Evolutionary conservation across 1,140 invertebrate genomes (phyloP), one percentile per base, ranked within the genome.

Genomic region (Hyles euphorbiae): DNA sequence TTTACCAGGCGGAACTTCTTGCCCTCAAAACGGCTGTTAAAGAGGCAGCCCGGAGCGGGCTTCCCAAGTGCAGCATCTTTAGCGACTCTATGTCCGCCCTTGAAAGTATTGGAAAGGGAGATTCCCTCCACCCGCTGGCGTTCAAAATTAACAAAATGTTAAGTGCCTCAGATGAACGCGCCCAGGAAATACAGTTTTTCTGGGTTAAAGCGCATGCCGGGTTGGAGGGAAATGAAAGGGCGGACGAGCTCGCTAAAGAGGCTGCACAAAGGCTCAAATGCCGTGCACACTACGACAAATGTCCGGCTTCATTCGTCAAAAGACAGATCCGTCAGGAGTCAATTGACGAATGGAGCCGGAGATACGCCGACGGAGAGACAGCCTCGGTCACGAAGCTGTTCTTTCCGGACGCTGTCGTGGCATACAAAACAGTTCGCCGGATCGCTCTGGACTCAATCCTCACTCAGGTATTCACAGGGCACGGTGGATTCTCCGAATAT

Each of bases 1-100:
- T 70, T 32, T 70, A 60, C 56, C 71, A 73, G 50, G 67, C 71
- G 2, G 71, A 73, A 49, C 47, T 72, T 22, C 47, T 49, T 2
- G 55, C 55, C 9, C n/a, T 56, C 3, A 7, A 3, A 8, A 49
- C 11, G n/a, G 55, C 55, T 3, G 48, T 22, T 8, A 12, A 50
- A 22, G 11, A 32, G 12, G 48, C 48, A 3, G n/a, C 4, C 6
- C 48, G 7, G 3, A 50, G 5, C 12, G 48, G 7, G 12, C 12
- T 8, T n/a, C 10, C n/a, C 8, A 32, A 10, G 12, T 11, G 36
- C 48, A 12, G n/a, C 48, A 57, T 71, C 9, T 53, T 43, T 22
- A 65, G 66, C 53, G 63, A 72, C 54, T 68, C 70, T 1, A 66
- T 47, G 49, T 56, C 67, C 9, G 64, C 67, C 3, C 65, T 69